Evolutionary conservation across 2,888 invertebrate species (phyloP), one percentile per base, ranked within the genome.

Genomic region (Melanargia galathea): DNA sequence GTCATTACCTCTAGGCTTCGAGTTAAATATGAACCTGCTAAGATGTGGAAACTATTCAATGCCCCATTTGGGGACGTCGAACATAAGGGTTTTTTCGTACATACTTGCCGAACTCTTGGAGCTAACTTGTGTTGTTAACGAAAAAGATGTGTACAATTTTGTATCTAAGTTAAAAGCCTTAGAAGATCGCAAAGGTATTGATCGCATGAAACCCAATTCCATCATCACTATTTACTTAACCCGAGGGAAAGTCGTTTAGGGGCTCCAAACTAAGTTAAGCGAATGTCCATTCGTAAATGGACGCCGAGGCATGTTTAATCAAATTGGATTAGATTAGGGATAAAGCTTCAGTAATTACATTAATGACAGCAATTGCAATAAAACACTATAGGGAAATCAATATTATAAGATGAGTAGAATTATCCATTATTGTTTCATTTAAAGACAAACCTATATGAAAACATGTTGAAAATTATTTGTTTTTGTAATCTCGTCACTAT

Each of bases 221-320:
- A 52, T 35, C 52, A 35, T 52, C 52, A 35, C 7, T 52, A 52
- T 52, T 52, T 35, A 52, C 52, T 52, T 7, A 20, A 7, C 52
- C 20, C 33, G 13, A 52, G 52, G 52, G 52, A 52, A 20, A 51
- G 20, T 20, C 52, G 52, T 20, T 52, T 52, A 52, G 35, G 52
- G 35, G 35, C 52, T 11, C 13, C 35, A 20, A 52, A 35, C 33
- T 35, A 35, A 52, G 35, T 35, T 22, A 52, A 20, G 10, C 33
- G 35, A 20, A 35, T 35, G 33, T 35, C 52, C 20, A n/a, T 20
- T 20, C 20, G 10, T 35, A 11, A 52, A 35, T 35, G 22, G 20
- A 43, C 10, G 33, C 1, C 13, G 20, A 3, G 11, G 52, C 33
- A 33, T 33, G 52, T 35, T 52, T 52, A 35, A 52, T 16, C 35